Conservation (phyloP, 2,797 vertebrate species). For the Gallinago stenura region DNA sequence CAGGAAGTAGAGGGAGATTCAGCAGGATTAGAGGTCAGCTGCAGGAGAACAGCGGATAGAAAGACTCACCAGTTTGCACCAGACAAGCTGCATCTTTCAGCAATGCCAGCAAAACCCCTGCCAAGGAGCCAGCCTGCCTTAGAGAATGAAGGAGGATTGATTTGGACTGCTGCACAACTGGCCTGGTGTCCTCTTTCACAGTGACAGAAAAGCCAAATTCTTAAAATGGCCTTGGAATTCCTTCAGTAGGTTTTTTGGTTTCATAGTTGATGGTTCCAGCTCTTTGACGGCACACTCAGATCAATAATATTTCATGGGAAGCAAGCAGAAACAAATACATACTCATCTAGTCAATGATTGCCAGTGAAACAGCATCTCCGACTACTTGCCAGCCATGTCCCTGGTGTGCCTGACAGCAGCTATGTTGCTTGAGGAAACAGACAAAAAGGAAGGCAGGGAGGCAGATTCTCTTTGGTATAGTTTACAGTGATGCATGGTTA, state of each 20-base stretch:
- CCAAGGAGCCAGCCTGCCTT: background rate
- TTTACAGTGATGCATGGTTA: conserved; percentile 58
- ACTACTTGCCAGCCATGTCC: conserved; percentile 68
- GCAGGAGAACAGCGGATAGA: background rate
- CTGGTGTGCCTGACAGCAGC: conserved; percentile 63
- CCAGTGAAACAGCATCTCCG: conserved; percentile 75
- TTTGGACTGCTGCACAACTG: background rate
- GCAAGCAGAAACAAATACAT: conserved; percentile 74
- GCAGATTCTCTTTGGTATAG: conserved; percentile 43
- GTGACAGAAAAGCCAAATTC: background rate
- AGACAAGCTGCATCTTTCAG: background rate
- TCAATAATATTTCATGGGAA: conserved; percentile 76
- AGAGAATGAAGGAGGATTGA: background rate
- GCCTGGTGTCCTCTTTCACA: conserved; percentile 3
- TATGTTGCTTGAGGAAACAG: conserved; percentile 65
- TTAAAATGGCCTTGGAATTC: conserved; percentile 15
- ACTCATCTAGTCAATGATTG: conserved; percentile 58
- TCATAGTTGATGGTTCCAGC: conserved; percentile 45
- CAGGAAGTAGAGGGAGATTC: conserved; percentile 1
- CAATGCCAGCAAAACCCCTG: background rate
- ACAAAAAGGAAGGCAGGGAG: conserved; percentile 71
- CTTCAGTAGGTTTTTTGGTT: conserved; percentile 6
- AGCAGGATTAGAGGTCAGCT: conserved; percentile 24
- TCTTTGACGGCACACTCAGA: conserved; percentile 46
- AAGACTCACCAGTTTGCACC: conserved; percentile 1